Evolutionary conservation across 2,888 invertebrate species (phyloP).

Genomic region (Nematopogon swammerdamellus): DNA sequence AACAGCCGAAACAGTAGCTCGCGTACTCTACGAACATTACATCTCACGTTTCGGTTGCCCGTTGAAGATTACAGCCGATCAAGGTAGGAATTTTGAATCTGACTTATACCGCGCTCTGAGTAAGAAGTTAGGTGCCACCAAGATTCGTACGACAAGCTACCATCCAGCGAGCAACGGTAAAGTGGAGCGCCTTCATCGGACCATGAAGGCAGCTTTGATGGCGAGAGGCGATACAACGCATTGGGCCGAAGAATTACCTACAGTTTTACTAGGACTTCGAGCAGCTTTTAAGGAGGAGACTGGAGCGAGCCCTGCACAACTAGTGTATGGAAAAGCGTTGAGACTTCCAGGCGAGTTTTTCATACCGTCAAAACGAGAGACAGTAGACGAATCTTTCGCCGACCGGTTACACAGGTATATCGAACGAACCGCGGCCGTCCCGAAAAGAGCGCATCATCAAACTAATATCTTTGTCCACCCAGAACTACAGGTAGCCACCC

Average conservation of each 20-base stretch:
- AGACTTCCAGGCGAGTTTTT: constrained; percentile 13
- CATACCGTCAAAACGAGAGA: not conserved
- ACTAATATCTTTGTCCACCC: constrained; percentile 3
- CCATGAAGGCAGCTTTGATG: constrained; percentile 8
- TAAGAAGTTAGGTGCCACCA: constrained; percentile 9
- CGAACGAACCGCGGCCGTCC: too few relatives aligned
- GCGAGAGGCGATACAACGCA: constrained; percentile 1
- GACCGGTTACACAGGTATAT: not conserved
- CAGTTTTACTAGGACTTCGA: constrained; percentile 16
- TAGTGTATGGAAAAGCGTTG: constrained; percentile 9
- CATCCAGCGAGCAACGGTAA: constrained; percentile 12
- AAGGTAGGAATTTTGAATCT: constrained; percentile 11
- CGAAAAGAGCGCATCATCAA: not conserved
- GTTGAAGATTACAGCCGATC: constrained; percentile 10
- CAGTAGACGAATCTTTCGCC: not conserved
- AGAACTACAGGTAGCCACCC: constrained; percentile 1
- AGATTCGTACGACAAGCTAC: constrained; percentile 9
- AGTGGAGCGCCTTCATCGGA: constrained; percentile 11
- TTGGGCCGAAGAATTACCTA: constrained; percentile 18
- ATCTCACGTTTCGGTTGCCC: constrained; percentile 15
- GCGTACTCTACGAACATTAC: constrained; percentile 10
- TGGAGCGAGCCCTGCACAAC: constrained; percentile 8
- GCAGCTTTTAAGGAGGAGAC: constrained; percentile 7
- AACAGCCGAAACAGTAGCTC: too few relatives aligned
- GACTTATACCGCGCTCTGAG: constrained; percentile 9